Evolutionary conservation across 2,113 vertebrate species (phyloP).

Genomic region (Silurus glanis): DNA sequence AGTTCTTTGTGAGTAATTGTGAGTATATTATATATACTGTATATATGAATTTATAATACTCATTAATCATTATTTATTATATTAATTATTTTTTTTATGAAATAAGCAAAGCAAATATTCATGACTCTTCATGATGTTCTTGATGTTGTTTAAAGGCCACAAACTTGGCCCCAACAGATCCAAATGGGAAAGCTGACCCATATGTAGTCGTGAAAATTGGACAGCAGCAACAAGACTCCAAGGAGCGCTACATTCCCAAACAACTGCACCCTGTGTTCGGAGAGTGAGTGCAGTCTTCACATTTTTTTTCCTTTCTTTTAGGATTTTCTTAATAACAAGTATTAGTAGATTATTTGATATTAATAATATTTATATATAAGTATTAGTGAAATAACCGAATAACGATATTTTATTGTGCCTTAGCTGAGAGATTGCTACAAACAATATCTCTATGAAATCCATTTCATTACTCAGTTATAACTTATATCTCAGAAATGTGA

Average conservation of each 20-base stretch:
- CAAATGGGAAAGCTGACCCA: constrained; percentile 91
- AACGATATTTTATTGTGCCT: neutral
- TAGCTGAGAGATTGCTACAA: neutral
- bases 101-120: neutral
- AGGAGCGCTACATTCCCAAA: constrained; percentile 89
- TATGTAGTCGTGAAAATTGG: constrained; percentile 84
- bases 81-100: neutral
- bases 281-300: constrained; percentile 76
- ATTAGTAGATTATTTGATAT: neutral
- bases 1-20: too few relatives aligned
- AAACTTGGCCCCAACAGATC: constrained; percentile 84
- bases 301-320: neutral
- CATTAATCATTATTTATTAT: too few relatives aligned
- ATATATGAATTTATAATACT: too few relatives aligned
- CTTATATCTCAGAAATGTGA: neutral
- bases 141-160: constrained; percentile 74
- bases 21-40: too few relatives aligned
- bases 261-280: constrained; percentile 92
- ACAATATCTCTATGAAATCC: neutral
- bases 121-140: neutral
- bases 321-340: neutral
- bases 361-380: neutral
- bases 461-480: neutral
- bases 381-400: neutral
- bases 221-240: constrained; percentile 75